A percentile compares a stretch with the other conserved stretches of the same genome.
Conservation (phyloP, 2,113 vertebrate genomes). For the Nyctereutes procyonoides region DNA sequence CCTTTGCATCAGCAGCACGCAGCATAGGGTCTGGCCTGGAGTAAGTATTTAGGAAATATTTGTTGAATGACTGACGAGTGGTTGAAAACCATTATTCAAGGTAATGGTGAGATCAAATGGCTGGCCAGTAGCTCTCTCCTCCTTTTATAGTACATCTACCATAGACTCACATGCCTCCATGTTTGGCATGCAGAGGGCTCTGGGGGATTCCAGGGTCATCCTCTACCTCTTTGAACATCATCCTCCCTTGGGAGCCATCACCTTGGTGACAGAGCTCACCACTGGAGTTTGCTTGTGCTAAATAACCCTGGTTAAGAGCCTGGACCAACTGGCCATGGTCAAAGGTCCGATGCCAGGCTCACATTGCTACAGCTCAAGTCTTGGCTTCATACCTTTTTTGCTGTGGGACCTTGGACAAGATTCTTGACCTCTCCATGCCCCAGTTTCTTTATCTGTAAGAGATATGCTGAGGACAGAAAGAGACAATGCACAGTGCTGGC, state of each 20-base stretch:
- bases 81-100: background rate
- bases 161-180: background rate
- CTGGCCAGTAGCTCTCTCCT: background rate
- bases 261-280: background rate
- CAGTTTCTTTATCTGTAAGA: background rate
- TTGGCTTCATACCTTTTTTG: background rate
- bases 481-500: background rate
- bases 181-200: background rate
- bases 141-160: background rate
- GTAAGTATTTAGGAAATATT: background rate
- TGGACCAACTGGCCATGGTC: too few relatives aligned
- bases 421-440: background rate
- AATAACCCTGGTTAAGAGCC: background rate
- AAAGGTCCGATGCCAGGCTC: background rate
- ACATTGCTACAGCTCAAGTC: background rate
- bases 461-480: too few relatives aligned
- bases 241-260: background rate
- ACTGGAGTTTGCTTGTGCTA: background rate
- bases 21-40: background rate
- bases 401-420: background rate
- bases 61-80: background rate
- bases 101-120: background rate
- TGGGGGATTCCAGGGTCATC: background rate
- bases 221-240: background rate
- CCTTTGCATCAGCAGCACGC: background rate